These are phyloP conservation scores for Crossocerus cetratus DNA, from an alignment of 2,888 invertebrate genomes.

Conservation along the genomic window DNA sequence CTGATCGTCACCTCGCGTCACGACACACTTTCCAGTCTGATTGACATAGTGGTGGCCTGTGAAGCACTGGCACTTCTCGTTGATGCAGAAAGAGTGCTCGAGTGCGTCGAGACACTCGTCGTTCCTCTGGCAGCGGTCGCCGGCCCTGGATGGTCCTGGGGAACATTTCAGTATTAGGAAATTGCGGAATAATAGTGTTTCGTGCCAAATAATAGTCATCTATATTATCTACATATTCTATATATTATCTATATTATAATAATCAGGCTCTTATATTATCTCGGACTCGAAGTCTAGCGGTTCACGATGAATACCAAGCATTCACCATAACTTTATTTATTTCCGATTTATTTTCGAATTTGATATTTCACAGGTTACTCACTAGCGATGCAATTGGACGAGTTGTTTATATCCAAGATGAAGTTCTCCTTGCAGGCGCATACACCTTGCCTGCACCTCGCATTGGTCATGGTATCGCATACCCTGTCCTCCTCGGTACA, in stretches of 20 bases:
- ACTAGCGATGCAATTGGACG: constrained; percentile 65
- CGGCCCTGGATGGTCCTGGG: constrained; percentile 54
- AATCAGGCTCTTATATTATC: too few species aligned
- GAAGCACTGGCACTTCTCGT: constrained; percentile 55
- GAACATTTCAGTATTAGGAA: constrained; percentile 2
- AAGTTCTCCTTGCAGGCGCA: constrained; percentile 61
- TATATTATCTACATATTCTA: too few species aligned
- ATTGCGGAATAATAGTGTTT: neutral
- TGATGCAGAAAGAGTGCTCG: constrained; percentile 55
- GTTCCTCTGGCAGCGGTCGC: constrained; percentile 60
- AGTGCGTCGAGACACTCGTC: constrained; percentile 62
- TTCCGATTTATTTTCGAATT: too few species aligned
- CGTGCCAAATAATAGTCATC: neutral
- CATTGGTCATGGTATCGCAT: constrained; percentile 62
- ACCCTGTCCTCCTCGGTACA: constrained; percentile 35
- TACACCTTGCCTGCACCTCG: constrained; percentile 57
- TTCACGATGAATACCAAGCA: too few species aligned
- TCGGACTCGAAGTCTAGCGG: too few species aligned
- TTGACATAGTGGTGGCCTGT: constrained; percentile 54
- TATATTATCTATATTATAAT: too few species aligned
- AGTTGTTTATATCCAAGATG: constrained; percentile 60
- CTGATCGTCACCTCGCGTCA: constrained; percentile 44
- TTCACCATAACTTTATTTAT: too few species aligned
- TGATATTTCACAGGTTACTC: too few species aligned
- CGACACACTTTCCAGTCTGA: constrained; percentile 53